phyloP scores from a whole-genome alignment of 2,113 vertebrate genomes.

The Pedionomus torquatus region DNA sequence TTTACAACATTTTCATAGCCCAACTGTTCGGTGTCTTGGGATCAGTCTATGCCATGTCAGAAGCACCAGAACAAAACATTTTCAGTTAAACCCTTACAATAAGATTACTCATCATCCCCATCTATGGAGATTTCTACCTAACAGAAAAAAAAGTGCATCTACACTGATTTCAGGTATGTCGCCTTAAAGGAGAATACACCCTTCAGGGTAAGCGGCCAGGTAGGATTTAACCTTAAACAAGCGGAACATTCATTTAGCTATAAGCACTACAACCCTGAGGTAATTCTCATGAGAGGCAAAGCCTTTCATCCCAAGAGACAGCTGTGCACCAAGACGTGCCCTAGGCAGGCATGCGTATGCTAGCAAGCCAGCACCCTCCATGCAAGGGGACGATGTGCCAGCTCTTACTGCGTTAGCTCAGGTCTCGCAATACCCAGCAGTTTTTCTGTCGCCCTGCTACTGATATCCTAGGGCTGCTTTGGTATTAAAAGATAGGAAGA shows the following conservation, averaged over 20 bases:
- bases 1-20: not conserved
- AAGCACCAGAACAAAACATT: not conserved
- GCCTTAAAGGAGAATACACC: not conserved
- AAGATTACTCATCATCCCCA: not conserved
- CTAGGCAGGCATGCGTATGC: not conserved
- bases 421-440: not conserved
- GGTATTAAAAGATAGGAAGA: not conserved
- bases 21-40: not conserved
- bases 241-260: not conserved
- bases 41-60: not conserved
- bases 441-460: not conserved
- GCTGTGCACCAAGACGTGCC: not conserved
- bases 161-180: not conserved
- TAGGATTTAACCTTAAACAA: not conserved
- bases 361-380: not conserved
- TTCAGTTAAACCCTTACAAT: not conserved
- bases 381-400: not conserved
- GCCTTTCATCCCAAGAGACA: not conserved
- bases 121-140: not conserved
- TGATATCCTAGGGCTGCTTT: not conserved
- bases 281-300: not conserved
- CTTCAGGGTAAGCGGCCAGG: not conserved
- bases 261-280: not conserved
- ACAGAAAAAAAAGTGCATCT: no score
- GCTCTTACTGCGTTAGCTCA: fast-evolving